Evolutionary conservation across 2,888 invertebrate genomes (phyloP).

Genomic region (Cheilosia scutellata): DNA sequence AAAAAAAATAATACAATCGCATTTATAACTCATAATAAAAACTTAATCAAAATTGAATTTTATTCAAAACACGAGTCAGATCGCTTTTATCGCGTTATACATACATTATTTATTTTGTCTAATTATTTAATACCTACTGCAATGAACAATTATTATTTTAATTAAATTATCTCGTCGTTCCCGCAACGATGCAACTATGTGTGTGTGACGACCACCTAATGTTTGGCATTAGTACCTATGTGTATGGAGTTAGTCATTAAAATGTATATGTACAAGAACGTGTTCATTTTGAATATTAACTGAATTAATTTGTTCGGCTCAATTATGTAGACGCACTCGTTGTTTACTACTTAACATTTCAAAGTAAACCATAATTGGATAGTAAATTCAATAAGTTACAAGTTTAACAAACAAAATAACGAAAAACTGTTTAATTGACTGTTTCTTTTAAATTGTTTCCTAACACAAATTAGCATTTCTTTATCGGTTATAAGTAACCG

Average conservation of each 20-base stretch:
- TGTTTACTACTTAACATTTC: too few relatives aligned
- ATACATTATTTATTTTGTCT: slow-evolving; percentile 17
- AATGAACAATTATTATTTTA: slow-evolving; percentile 43
- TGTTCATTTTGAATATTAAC: slow-evolving; percentile 13
- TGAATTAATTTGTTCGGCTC: not conserved
- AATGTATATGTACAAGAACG: slow-evolving; percentile 12
- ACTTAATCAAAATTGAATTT: slow-evolving; percentile 26
- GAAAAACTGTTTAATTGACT: too few relatives aligned
- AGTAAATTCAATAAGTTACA: too few relatives aligned
- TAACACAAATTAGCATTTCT: slow-evolving; percentile 27
- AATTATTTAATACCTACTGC: slow-evolving; percentile 37
- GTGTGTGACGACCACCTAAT: not conserved
- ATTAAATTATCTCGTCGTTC: slow-evolving; percentile 34
- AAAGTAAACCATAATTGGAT: too few relatives aligned
- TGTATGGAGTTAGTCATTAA: not conserved
- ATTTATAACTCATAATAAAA: slow-evolving; percentile 5
- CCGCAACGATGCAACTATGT: slow-evolving; percentile 5
- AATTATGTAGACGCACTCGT: too few relatives aligned
- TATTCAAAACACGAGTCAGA: slow-evolving; percentile 43
- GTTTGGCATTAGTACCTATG: slow-evolving; percentile 2
- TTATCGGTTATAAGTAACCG: slow-evolving; percentile 23
- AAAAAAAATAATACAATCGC: not conserved
- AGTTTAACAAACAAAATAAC: too few relatives aligned
- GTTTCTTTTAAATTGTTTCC: too few relatives aligned
- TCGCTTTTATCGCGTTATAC: slow-evolving; percentile 34